Conservation (phyloP, 2,113 vertebrate species). For the Alosa alosa region DNA sequence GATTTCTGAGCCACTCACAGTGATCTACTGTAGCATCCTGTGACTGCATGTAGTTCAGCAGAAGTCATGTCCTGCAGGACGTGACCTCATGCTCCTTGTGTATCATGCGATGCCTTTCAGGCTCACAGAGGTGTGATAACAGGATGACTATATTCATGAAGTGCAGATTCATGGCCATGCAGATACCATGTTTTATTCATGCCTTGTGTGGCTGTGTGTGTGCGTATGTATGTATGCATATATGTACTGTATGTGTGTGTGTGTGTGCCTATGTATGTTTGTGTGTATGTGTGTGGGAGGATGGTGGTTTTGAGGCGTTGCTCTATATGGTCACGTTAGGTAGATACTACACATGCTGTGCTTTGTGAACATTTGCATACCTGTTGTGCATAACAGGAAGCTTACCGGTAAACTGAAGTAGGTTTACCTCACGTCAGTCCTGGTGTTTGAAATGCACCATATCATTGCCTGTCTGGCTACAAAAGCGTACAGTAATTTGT, state of each 20-base stretch:
- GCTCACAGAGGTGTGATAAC: neutral
- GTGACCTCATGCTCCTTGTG: neutral
- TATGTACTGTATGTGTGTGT: neutral
- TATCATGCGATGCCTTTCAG: neutral
- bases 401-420: neutral
- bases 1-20: neutral
- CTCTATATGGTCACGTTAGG: neutral
- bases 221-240: neutral
- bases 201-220: neutral
- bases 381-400: neutral
- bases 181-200: neutral
- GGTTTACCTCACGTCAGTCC: neutral
- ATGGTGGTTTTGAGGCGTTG: neutral
- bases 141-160: neutral
- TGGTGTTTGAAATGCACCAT: neutral
- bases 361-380: neutral
- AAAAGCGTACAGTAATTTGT: neutral
- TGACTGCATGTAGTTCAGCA: neutral
- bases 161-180: neutral
- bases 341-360: neutral
- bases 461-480: neutral
- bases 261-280: neutral
- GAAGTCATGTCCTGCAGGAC: neutral
- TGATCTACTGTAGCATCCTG: neutral
- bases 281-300: neutral